Evolutionary conservation across 2,888 invertebrate genomes (phyloP).

Genomic region (Drosophila austrosaltans): DNA sequence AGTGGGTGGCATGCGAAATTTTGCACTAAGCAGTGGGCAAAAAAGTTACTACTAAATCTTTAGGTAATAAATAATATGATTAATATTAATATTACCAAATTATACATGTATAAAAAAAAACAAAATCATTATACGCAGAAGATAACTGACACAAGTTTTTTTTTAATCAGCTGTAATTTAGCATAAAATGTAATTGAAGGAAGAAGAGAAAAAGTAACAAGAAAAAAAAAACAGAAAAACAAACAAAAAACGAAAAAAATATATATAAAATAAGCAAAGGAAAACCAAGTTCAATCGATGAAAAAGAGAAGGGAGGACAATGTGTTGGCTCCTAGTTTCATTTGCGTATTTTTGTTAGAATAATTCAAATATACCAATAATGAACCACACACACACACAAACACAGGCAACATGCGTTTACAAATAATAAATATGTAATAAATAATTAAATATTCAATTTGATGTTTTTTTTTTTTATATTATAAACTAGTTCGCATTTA

Average conservation of each 20-base stretch:
- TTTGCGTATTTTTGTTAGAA: conserved; percentile 17
- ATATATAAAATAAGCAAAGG: conserved; percentile 1
- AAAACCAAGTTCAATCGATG: conserved; percentile 1
- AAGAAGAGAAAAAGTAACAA: background rate
- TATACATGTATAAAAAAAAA: conserved; percentile 13
- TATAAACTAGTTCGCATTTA: too few species aligned
- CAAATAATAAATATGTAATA: conserved; percentile 14
- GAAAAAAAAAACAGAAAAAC: background rate
- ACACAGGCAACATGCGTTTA: conserved; percentile 14
- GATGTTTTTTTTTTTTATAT: background rate
- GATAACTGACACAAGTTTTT: conserved; percentile 6
- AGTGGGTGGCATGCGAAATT: background rate
- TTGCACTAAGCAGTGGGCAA: conserved; percentile 7
- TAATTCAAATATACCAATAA: conserved; percentile 7
- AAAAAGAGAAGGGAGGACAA: background rate
- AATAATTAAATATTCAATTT: conserved; percentile 14
- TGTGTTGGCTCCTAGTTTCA: conserved; percentile 11
- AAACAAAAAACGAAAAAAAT: background rate
- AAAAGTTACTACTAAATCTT: conserved; percentile 12
- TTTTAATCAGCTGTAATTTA: conserved; percentile 21
- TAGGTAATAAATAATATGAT: conserved; percentile 12
- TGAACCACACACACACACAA: background rate
- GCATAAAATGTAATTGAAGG: conserved; percentile 14
- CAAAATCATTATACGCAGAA: conserved; percentile 3
- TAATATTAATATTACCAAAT: conserved; percentile 16